A percentile compares a stretch with the other conserved stretches of the same genome.
Evolutionary conservation across 2,113 vertebrate genomes (phyloP).

Genomic region (Gasterosteus nipponicus): DNA sequence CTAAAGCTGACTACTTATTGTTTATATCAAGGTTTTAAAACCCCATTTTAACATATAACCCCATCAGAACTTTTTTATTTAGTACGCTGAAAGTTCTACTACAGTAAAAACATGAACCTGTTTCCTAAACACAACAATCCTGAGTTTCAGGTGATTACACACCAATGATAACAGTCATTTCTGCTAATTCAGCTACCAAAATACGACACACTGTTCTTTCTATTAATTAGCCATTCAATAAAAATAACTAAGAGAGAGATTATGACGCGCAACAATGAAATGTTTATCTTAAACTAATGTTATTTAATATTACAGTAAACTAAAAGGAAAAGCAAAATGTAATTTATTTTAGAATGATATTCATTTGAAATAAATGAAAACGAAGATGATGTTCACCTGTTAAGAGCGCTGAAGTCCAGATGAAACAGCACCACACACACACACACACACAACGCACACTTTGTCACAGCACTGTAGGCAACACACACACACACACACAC

Average conservation of each 20-base stretch:
- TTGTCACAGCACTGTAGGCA: conserved; percentile 28
- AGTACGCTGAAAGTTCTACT: not conserved
- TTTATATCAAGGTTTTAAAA: not conserved
- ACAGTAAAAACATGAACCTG: not conserved
- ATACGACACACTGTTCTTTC: not conserved
- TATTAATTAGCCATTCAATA: not conserved
- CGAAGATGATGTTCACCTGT: not conserved
- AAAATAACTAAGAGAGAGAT: not conserved
- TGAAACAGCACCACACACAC: not conserved
- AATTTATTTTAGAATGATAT: not conserved
- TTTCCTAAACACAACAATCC: no score
- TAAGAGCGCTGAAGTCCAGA: not conserved
- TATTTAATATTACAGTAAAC: not conserved
- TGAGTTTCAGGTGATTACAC: not conserved
- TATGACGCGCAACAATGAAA: not conserved
- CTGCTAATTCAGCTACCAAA: not conserved
- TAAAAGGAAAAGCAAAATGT: not conserved
- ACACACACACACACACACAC: conserved; percentile 1
- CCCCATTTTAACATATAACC: not conserved
- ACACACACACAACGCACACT: not conserved
- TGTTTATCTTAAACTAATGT: conserved; percentile 10
- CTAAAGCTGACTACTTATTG: not conserved
- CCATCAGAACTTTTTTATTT: not conserved
- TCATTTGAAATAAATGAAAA: not conserved
- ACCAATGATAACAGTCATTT: not conserved